Evolutionary conservation across 2,888 invertebrate species (phyloP).

Genomic region (Cartodere bifasciata): DNA sequence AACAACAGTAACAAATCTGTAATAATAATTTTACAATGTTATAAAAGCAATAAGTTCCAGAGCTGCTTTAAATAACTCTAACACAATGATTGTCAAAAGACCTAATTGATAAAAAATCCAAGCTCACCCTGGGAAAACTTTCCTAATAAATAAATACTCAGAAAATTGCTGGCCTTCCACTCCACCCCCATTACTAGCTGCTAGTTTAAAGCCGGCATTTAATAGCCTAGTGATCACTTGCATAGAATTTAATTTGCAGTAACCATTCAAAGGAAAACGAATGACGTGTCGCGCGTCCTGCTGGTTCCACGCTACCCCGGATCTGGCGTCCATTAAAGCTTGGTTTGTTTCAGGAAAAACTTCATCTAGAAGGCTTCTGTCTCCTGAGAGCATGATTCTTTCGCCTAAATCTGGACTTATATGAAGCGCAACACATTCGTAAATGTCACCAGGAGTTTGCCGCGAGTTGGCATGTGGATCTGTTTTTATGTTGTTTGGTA

Average conservation of each 20-base stretch:
- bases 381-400: slow-evolving; percentile 70
- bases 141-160: slow-evolving; percentile 69
- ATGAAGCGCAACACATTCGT: slow-evolving; percentile 70
- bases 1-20: not conserved
- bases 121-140: slow-evolving; percentile 30
- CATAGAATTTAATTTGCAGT: slow-evolving; percentile 80
- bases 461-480: slow-evolving; percentile 13
- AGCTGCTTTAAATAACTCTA: not conserved
- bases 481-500: slow-evolving; percentile 14
- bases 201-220: slow-evolving; percentile 64
- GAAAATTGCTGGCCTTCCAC: slow-evolving; percentile 84
- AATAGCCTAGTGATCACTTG: slow-evolving; percentile 73
- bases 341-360: slow-evolving; percentile 66
- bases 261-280: slow-evolving; percentile 75
- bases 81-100: slow-evolving; percentile 19
- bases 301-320: slow-evolving; percentile 65
- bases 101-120: slow-evolving; percentile 2
- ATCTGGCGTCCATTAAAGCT: slow-evolving; percentile 66
- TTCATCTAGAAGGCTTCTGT: slow-evolving; percentile 62
- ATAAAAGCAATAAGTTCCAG: not conserved
- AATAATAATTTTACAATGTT: not conserved
- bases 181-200: slow-evolving; percentile 75
- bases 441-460: slow-evolving; percentile 35
- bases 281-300: slow-evolving; percentile 72
- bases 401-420: slow-evolving; percentile 72